Base-by-base conservation (phyloP, 2,888 invertebrate species). In the Punctoribates punctum region DNA sequence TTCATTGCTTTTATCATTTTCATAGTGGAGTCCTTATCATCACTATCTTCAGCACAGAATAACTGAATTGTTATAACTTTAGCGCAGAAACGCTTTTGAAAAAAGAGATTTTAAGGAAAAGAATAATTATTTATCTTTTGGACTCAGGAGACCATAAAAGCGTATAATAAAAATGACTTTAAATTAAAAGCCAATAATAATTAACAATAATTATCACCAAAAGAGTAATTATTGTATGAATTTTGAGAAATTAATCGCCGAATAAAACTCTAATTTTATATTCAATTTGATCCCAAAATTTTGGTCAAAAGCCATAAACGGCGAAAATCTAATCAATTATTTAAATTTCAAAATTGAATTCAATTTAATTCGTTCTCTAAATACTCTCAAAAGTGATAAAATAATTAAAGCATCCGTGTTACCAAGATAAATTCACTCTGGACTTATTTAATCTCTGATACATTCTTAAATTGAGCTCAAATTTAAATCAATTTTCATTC, bases 1-100 rank as follows among this genome's bases (percentile, higher is more conserved):
- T 70, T 29, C 70, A 70, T 46, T 23, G 15, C 70, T 70, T 67
- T 62, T 67, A 70, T 70, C 42, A 70, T 70, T 70, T 70, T 38
- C 34, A 65, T 62, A 62, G 15, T 48, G 8, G 46, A 42, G 42
- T 42, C 42, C 27, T 62, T 27, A 27, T 23, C 29, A 62, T 6
- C 27, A 27, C 15, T 62, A 54, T 54, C n/a, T 20, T 54, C n/a
- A 54, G n/a, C 5, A 54, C 60, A 60, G 13, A 60, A 60, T 25
- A 60, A 60, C 15, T 60, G 60, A 23, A 23, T 25, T 60, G 27
- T 25, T 27, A 25, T 60, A 60, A 60, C 60, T 25, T 27, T 25
- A 60, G 25, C 5, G 23, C 54, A n/a, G 9, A 20, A 54, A 20
- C 15, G 60, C 3, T 27, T 23, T 13, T 11, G 15, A 60, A 38